phyloP scores from a whole-genome alignment of 2,113 vertebrate species.

The Anarhynchus alexandrinus region DNA sequence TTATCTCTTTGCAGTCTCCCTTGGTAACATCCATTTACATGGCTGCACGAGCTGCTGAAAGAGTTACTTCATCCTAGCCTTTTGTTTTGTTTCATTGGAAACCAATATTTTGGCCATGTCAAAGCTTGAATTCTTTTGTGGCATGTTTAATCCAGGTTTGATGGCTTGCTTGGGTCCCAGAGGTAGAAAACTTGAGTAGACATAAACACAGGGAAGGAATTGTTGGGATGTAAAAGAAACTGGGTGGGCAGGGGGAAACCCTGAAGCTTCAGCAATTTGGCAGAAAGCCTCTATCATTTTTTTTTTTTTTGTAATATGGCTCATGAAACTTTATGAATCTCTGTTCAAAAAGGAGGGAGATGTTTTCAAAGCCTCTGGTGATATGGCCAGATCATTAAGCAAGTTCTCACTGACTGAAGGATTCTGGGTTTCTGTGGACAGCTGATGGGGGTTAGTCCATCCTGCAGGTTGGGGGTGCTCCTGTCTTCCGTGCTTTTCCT shows the following conservation, averaged over 20 bases:
- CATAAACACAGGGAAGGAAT: constrained; percentile 8
- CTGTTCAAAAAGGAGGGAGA: not conserved
- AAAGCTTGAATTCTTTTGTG: constrained; percentile 26
- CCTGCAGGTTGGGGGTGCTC: not conserved
- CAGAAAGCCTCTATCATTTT: not conserved
- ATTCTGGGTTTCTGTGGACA: not conserved
- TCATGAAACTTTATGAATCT: not conserved
- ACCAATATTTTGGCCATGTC: constrained; percentile 47
- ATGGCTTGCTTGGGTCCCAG: constrained; percentile 21
- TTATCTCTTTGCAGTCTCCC: constrained; percentile 25
- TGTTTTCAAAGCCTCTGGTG: not conserved
- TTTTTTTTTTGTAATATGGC: not conserved
- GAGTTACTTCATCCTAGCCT: constrained; percentile 2
- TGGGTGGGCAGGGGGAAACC: not conserved
- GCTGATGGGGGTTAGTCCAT: not conserved
- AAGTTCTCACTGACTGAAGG: not conserved
- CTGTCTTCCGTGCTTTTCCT: not conserved
- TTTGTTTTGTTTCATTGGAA: constrained; percentile 64
- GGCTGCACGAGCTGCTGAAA: constrained; percentile 29
- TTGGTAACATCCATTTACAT: constrained; percentile 21
- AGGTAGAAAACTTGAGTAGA: not conserved
- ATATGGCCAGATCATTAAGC: not conserved
- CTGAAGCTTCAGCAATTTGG: not conserved
- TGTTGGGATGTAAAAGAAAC: not conserved
- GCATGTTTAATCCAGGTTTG: constrained; percentile 25